These are phyloP conservation scores for Petrocephalus zakoni DNA, from an alignment of 2,113 vertebrate species.

Conservation along the genomic window DNA sequence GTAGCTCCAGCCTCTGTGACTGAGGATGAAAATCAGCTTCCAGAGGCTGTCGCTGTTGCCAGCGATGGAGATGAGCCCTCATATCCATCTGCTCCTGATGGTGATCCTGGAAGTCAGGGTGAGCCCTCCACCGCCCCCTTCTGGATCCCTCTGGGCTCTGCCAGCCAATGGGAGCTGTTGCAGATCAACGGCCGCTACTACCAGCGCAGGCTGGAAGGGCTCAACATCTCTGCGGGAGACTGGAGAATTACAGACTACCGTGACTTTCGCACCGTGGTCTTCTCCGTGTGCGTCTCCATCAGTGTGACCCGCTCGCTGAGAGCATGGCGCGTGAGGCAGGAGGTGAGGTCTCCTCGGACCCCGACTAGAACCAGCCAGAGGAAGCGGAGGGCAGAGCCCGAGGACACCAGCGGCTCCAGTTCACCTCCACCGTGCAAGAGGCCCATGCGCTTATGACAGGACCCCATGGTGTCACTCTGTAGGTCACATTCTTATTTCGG, in stretches of 20 bases:
- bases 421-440: too few relatives aligned
- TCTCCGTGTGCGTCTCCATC: neutral
- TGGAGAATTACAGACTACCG: neutral
- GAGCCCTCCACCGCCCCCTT: neutral
- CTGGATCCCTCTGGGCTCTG: too few relatives aligned
- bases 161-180: neutral
- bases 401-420: neutral
- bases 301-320: neutral
- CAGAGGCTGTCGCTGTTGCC: neutral
- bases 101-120: neutral
- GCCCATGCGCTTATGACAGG: neutral
- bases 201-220: neutral
- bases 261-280: neutral
- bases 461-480: neutral
- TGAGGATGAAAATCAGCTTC: neutral
- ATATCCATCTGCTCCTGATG: neutral
- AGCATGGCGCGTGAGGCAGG: neutral
- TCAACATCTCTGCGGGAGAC: neutral
- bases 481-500: neutral
- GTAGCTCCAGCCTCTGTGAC: neutral
- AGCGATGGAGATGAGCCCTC: neutral
- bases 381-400: neutral
- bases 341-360: neutral
- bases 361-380: neutral
- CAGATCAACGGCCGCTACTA: neutral